Percentiles rank a stretch among this genome's conserved stretches.
Conservation (phyloP, 2,888 invertebrate genomes). For the Pseudococcus jackbeardsleyi region DNA sequence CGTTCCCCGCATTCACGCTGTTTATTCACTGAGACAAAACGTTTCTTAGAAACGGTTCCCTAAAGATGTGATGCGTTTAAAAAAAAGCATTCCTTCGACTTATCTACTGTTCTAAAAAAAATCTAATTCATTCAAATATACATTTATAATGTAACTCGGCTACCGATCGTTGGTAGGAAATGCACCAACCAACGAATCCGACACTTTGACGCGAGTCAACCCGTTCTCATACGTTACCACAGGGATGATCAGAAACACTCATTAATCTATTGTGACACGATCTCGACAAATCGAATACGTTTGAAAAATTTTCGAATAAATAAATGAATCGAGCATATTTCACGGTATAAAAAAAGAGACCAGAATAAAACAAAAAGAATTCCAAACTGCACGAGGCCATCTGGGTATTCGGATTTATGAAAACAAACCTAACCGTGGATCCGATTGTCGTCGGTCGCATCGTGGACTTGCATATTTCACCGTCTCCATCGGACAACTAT, state of each 20-base stretch:
- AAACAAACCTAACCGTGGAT: not conserved
- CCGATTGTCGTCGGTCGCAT: not conserved
- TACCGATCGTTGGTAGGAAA: not conserved
- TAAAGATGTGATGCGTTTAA: not conserved
- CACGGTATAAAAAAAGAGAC: not conserved
- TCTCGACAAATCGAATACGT: not conserved
- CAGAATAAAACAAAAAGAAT: not conserved
- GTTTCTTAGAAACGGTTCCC: not conserved
- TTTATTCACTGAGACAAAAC: not conserved
- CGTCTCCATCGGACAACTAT: conserved; percentile 10
- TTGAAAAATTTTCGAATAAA: not conserved
- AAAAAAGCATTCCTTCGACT: not conserved
- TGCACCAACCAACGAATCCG: not conserved
- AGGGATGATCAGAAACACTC: not conserved
- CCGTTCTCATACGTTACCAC: not conserved
- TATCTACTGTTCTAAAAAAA: not conserved
- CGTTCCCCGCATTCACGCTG: not conserved
- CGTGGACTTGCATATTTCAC: conserved; percentile 42
- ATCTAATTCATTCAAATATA: not conserved
- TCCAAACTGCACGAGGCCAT: not conserved
- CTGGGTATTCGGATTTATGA: not conserved
- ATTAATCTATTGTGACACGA: not conserved
- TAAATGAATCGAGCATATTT: not conserved
- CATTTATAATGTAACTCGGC: not conserved
- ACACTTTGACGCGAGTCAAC: not conserved